Evolutionary conservation across 2,888 invertebrate species (phyloP), one percentile per base, ranked within the genome.

Genomic region (Synanthedon formicaeformis): DNA sequence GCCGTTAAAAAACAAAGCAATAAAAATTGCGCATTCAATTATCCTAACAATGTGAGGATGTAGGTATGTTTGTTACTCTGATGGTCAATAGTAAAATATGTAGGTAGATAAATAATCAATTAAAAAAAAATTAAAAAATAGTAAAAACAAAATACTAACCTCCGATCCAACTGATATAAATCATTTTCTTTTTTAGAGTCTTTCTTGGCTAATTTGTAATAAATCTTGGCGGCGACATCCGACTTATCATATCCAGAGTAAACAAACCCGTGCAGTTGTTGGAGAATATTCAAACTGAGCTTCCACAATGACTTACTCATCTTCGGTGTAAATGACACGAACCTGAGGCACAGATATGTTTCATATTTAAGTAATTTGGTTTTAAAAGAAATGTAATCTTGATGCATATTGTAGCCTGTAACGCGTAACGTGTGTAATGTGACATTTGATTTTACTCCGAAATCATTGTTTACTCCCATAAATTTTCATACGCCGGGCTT

Each of bases 321-420:
- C 69, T 91, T 90, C 0, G 94, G 94, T 3, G 92, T 90, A 71
- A 91, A 90, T 58, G 90, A 81, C 68, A 93, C 87, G 60, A 94
- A 90, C 73, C 94, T 94, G 80, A 27, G 23, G 45, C 11, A 50
- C 16, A 41, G 4, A 48, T 11, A 55, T 12, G 6, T 45, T 45
- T 45, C n/a, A 45, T 12, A 45, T 45, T 41, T 45, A 41, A 41
- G 1, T 45, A 6, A 45, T 13, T 45, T 45, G 6, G 45, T 45
- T 14, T 45, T 13, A 45, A 45, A 45, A 45, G 34, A 34, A 34
- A 34, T 34, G 8, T 34, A 51, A 51, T 16, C 1, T 16, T 16
- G 16, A 16, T 1, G 16, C 16, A 16, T 16, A 16, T 16, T 16
- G 16, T 16, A 16, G 16, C 16, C 16, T 16, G 16, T 16, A 16